A percentile compares a stretch with the other conserved stretches of the same genome.
phyloP scores from a whole-genome alignment of 2,888 invertebrate species.

The Aphrophora alni region DNA sequence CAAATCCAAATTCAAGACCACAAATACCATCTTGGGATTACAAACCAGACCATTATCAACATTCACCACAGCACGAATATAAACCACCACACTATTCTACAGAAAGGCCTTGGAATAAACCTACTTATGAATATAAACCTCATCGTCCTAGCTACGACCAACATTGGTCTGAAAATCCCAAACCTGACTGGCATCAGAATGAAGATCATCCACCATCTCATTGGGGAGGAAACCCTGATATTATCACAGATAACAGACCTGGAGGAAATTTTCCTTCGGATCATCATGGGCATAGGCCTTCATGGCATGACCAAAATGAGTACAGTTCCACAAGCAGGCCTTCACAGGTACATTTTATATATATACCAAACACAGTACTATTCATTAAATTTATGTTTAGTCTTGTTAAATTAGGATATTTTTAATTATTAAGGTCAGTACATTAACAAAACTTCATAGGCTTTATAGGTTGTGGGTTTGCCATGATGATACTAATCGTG shows the following conservation, averaged over 20 bases:
- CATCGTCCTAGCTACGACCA: conserved; percentile 27
- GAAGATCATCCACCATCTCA: conserved; percentile 22
- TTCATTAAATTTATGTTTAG: no score
- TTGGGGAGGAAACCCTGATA: conserved; percentile 55
- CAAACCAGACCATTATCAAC: conserved; percentile 57
- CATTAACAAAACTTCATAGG: no score
- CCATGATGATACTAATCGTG: no score
- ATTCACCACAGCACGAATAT: conserved; percentile 43
- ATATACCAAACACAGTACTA: no score
- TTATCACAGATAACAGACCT: conserved; percentile 65
- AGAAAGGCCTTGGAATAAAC: conserved; percentile 58
- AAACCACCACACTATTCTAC: conserved; percentile 55
- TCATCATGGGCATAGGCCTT: conserved; percentile 41
- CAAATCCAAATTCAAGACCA: conserved; percentile 63
- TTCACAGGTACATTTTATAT: conserved; percentile 52
- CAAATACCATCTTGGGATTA: conserved; percentile 49
- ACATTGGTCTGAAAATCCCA: conserved; percentile 25
- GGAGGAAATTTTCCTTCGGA: conserved; percentile 60
- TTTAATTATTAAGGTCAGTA: no score
- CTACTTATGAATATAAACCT: conserved; percentile 52
- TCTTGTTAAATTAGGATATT: no score
- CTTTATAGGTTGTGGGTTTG: no score
- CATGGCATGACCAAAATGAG: conserved; percentile 42
- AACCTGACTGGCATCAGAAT: conserved; percentile 26
- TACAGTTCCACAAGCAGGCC: conserved; percentile 56